phyloP scores from a whole-genome alignment of 2,888 invertebrate genomes.

The Meiosimyza decipiens region DNA sequence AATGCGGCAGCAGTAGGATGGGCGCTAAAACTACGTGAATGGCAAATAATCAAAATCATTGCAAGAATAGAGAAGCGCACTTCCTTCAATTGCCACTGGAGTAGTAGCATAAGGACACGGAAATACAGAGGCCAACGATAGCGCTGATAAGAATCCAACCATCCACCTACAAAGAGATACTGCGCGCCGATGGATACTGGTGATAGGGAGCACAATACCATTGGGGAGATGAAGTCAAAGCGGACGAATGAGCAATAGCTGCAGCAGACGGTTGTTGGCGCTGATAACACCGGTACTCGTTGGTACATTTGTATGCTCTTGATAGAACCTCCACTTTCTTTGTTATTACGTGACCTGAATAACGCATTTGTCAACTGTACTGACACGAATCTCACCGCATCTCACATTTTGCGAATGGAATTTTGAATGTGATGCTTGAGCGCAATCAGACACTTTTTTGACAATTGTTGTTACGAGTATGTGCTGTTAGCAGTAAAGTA shows the following conservation, averaged over 20 bases:
- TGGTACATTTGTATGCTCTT: constrained; percentile 29
- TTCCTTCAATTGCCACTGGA: constrained; percentile 16
- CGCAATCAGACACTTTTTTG: constrained; percentile 26
- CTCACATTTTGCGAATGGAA: constrained; percentile 21
- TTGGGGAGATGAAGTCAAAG: not conserved
- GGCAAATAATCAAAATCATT: constrained; percentile 25
- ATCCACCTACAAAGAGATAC: constrained; percentile 14
- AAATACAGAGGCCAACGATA: constrained; percentile 28
- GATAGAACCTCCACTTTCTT: constrained; percentile 33
- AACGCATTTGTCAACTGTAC: constrained; percentile 26
- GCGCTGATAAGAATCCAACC: constrained; percentile 16
- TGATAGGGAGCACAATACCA: too few species aligned
- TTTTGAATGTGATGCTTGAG: constrained; percentile 25
- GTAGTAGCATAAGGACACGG: constrained; percentile 26
- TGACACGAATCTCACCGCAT: constrained; percentile 19
- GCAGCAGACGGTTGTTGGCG: constrained; percentile 3
- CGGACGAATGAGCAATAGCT: not conserved
- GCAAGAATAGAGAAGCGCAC: not conserved
- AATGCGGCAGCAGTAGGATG: not conserved
- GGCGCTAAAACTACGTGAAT: constrained; percentile 6
- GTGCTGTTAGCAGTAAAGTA: too few species aligned
- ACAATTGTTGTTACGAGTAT: not conserved
- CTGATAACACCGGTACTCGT: not conserved
- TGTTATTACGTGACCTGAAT: constrained; percentile 30
- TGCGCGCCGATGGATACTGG: too few species aligned